Base-by-base conservation (phyloP, 2,888 invertebrate genomes). In the Gryllus longicercus region DNA sequence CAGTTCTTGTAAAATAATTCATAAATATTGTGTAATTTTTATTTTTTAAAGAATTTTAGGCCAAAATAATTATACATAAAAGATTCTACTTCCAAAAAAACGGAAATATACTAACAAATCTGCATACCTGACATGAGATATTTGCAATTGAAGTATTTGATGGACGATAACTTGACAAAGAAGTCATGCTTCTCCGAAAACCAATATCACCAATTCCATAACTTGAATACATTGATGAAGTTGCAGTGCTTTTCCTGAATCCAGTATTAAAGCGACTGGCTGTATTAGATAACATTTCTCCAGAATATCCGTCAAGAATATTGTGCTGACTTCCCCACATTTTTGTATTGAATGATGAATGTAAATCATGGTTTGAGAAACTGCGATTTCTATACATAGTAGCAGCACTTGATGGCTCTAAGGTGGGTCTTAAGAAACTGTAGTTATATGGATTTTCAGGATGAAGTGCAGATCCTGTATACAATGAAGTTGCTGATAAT, bases 211-310 rank as follows among this genome's bases (percentile, higher is more conserved):
- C 14, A 14, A 63, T 18, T 63, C n/a, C 63, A 63, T n/a, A 63
- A n/a, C 63, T 63, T 63, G 63, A 63, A 63, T 63, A 63, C 63
- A 63, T 63, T 14, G 63, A 63, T 63, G 63, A 63, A 18, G 63
- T 63, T 63, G 63, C 63, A 63, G 63, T 63, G n/a, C 63, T 63
- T n/a, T 63, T 63, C n/a, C 63, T 63, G n/a, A 63, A 63, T 8
- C 63, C 63, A 63, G 63, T 63, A n/a, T 63, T 63, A 63, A 63
- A 63, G 38, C 38, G 38, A 38, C 38, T 38, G 38, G 38, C 8
- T 63, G 14, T 63, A n/a, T 63, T 63, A 12, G 63, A 63, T 8
- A 38, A 38, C 38, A 38, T 8, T 4, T 38, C 38, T 38, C 38
- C 38, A 38, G 38, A 38, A 38, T 38, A 38, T 38, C 38, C 38